phyloP scores from a whole-genome alignment of 1,140 invertebrate genomes.

The Plutomurus gul region DNA sequence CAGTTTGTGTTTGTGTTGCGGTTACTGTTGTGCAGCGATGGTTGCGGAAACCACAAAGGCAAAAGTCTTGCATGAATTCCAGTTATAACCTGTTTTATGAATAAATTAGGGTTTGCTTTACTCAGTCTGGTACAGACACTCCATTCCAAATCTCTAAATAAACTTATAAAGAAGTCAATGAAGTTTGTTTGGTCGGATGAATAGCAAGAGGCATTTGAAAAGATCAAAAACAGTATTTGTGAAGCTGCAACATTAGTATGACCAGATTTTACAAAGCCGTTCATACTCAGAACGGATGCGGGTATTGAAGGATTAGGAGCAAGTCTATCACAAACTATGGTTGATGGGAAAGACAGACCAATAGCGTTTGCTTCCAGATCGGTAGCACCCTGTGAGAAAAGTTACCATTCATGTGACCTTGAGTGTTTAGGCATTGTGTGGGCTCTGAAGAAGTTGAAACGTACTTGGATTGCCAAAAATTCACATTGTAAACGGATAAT shows the following conservation, averaged over 20 bases:
- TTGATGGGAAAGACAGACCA: not conserved
- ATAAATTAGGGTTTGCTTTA: too few species aligned
- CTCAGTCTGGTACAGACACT: conserved; percentile 61
- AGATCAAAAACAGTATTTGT: not conserved
- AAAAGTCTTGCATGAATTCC: conserved; percentile 57
- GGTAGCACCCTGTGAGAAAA: not conserved
- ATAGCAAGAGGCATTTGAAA: not conserved
- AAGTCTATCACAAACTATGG: not conserved
- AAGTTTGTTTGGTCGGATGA: conserved; percentile 52
- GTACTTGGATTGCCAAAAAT: not conserved
- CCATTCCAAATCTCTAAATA: conserved; percentile 56
- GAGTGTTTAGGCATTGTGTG: not conserved
- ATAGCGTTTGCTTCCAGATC: not conserved
- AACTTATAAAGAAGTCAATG: conserved; percentile 54
- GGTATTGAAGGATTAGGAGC: not conserved
- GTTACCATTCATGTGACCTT: not conserved
- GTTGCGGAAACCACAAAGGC: not conserved
- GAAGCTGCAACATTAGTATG: not conserved
- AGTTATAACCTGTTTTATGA: too few species aligned
- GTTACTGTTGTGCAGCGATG: too few species aligned
- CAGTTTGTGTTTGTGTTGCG: too few species aligned
- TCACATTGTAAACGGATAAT: not conserved
- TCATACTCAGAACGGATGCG: not conserved
- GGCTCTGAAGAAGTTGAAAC: not conserved
- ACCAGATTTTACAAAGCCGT: not conserved